Evolutionary conservation across 2,888 invertebrate species (phyloP), one percentile per base, ranked within the genome.

Genomic region (Cremastinae sp.): DNA sequence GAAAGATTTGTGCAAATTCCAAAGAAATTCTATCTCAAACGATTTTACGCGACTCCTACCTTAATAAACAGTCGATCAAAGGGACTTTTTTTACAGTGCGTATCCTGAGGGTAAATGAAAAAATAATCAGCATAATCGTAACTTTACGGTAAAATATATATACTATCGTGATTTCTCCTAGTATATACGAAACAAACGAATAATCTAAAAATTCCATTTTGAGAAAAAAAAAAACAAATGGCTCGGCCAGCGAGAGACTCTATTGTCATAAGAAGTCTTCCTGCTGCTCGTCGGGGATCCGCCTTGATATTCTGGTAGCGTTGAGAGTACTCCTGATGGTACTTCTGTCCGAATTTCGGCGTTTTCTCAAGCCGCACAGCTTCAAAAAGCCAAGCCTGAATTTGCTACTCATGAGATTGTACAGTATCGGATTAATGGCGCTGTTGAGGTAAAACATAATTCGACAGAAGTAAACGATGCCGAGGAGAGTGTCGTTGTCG

Each of bases 381-480:
- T 92, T 92, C 69, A 94, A 91, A 84, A 96, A 96, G 0, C 96
- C 96, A 69, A 94, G 92, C 1, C 97, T 93, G 87, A 97, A 97
- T 90, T 96, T 97, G 1, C 96, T 96, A 47, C 96, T 96, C 95
- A 97, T 96, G 78, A 97, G 91, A 88, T 97, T 97, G 88, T 97
- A 97, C n/a, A 97, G 91, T 81, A 97, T 95, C 0, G 97, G 97
- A 90, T 97, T 97, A 80, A 96, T 93, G 45, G 96, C 97, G 2
- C 97, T 97, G 90, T 97, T 97, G 77, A 97, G 91, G 85, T 97
- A 97, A 64, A 96, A 91, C 95, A 97, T 95, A 58, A 96, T 94
- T 80, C 97, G 92, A 78, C 95, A 95, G 87, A 96, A 96, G 88
- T 95, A 96, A 36, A 97, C 90, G 58, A 97, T 91, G 85, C 94